These are phyloP conservation scores for Hydrolagus affinis DNA, from an alignment of 2,113 vertebrate genomes.

Conservation along the genomic window DNA sequence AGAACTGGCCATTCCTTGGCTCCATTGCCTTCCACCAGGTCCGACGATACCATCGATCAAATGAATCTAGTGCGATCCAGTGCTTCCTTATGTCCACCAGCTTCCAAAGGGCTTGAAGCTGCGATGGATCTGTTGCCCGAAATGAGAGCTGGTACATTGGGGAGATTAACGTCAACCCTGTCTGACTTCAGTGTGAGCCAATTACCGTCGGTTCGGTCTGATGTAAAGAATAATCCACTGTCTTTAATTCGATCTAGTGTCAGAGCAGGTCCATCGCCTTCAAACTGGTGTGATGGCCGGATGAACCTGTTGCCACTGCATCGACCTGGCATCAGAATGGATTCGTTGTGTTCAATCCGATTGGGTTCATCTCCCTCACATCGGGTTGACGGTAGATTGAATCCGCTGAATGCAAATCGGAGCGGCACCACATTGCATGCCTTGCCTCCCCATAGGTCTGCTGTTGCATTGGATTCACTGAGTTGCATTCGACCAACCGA, in stretches of 20 bases:
- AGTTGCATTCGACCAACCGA: no score
- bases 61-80: not conserved
- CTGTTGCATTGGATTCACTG: no score
- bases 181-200: not conserved
- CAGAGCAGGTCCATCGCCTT: not conserved
- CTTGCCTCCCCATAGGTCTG: not conserved
- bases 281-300: not conserved
- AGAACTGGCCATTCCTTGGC: not conserved
- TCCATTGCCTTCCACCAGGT: not conserved
- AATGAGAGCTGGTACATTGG: not conserved
- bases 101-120: not conserved
- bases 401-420: not conserved
- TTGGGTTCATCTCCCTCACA: not conserved
- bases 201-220: not conserved
- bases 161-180: no score
- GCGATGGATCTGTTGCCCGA: not conserved
- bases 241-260: not conserved
- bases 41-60: not conserved
- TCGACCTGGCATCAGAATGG: not conserved
- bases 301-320: not conserved
- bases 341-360: not conserved
- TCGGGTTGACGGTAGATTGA: not conserved
- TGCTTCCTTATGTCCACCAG: not conserved
- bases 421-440: not conserved
- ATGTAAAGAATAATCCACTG: not conserved